phyloP scores from a whole-genome alignment of 2,113 vertebrate species.

The Psilopogon haemacephalus region DNA sequence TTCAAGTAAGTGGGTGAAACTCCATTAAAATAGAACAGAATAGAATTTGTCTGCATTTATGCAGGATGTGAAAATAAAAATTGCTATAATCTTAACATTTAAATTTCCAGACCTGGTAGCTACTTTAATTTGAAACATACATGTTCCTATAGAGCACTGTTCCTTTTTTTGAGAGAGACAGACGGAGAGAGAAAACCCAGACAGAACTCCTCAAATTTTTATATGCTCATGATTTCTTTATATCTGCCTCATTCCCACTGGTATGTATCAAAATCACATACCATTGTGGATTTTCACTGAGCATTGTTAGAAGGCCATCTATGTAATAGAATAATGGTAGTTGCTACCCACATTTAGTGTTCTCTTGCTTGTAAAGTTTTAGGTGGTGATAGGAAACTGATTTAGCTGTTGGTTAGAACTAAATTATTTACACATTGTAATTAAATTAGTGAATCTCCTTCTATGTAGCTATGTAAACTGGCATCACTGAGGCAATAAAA shows the following conservation, averaged over 20 bases:
- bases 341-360: not conserved
- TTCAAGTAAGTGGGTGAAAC: constrained; percentile 31
- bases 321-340: not conserved
- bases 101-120: not conserved
- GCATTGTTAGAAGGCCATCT: not conserved
- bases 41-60: constrained; percentile 13
- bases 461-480: not conserved
- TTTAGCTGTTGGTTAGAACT: not conserved
- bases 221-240: not conserved
- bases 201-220: not conserved
- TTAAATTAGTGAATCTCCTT: not conserved
- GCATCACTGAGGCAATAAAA: not conserved
- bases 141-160: not conserved
- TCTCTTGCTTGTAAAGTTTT: not conserved
- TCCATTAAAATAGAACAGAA: constrained; percentile 15
- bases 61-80: constrained; percentile 19
- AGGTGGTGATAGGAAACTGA: not conserved
- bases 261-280: not conserved
- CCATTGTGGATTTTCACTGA: not conserved
- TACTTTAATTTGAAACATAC: not conserved
- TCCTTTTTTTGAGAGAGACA: not conserved
- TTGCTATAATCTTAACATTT: not conserved
- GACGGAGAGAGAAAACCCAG: not conserved
- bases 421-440: not conserved
- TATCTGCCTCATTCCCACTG: not conserved